Evolutionary conservation across 2,888 invertebrate species (phyloP).

Genomic region (Nephrotoma flavescens): DNA sequence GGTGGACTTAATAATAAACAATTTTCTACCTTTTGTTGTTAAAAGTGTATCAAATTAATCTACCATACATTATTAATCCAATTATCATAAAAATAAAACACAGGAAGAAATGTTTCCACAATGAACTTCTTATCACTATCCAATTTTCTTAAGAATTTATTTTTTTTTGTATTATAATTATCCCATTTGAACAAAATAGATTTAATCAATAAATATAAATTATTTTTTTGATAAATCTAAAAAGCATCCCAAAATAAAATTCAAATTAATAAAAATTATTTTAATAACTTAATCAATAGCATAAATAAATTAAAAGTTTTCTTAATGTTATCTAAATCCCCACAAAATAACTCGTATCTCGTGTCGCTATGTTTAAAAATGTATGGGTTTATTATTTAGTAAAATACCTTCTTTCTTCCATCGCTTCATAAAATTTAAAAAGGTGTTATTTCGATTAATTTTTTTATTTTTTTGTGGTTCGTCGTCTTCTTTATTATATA

Average conservation of each 20-base stretch:
- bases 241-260: background rate
- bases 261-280: background rate
- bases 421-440: background rate
- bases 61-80: background rate
- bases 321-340: background rate
- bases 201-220: background rate
- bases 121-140: background rate
- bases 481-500: background rate
- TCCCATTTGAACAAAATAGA: background rate
- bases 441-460: background rate
- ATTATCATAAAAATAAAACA: background rate
- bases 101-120: background rate
- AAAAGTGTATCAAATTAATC: background rate
- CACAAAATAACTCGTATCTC: background rate
- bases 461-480: background rate
- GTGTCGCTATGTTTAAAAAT: background rate
- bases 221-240: background rate
- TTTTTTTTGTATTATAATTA: background rate
- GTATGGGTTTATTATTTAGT: background rate
- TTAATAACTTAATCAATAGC: background rate
- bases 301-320: background rate
- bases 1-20: background rate
- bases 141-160: background rate
- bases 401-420: background rate
- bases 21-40: background rate